Evolutionary conservation across 2,113 vertebrate genomes (phyloP).

Genomic region (Podarcis raffonei): DNA sequence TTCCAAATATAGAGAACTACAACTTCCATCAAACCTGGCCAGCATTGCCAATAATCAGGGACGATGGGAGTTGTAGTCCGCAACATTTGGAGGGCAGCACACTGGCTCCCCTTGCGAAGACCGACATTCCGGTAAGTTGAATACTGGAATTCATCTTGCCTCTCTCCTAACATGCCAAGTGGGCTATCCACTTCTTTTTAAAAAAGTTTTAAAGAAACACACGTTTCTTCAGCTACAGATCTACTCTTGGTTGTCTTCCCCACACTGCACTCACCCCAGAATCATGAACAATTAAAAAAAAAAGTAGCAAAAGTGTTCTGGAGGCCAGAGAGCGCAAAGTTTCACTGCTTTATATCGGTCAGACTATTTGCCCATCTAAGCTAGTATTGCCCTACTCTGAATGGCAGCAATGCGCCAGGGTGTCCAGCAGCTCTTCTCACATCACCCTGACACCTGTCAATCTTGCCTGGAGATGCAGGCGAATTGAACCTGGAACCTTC

Average conservation of each 20-base stretch:
- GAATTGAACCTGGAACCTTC: not conserved
- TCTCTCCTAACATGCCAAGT: not conserved
- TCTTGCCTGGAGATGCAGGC: not conserved
- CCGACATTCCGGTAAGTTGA: not conserved
- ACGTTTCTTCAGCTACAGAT: not conserved
- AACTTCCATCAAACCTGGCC: too few relatives aligned
- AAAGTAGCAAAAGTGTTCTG: not conserved
- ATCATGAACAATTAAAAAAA: not conserved
- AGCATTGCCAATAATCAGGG: too few relatives aligned
- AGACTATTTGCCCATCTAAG: not conserved
- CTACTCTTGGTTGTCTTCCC: not conserved
- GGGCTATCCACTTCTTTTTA: not conserved
- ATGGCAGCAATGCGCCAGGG: not conserved
- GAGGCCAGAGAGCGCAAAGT: too few relatives aligned
- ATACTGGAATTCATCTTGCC: not conserved
- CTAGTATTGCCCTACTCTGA: not conserved
- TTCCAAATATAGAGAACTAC: too few relatives aligned
- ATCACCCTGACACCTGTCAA: not conserved
- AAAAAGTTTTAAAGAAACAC: not conserved
- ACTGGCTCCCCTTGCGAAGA: too few relatives aligned
- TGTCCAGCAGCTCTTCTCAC: not conserved
- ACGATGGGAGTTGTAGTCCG: too few relatives aligned
- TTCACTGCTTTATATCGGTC: not conserved
- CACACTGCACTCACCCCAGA: accelerated
- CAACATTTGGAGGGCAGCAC: too few relatives aligned